phyloP scores from a whole-genome alignment of 2,888 invertebrate genomes.

The Drosophila niveifrons region DNA sequence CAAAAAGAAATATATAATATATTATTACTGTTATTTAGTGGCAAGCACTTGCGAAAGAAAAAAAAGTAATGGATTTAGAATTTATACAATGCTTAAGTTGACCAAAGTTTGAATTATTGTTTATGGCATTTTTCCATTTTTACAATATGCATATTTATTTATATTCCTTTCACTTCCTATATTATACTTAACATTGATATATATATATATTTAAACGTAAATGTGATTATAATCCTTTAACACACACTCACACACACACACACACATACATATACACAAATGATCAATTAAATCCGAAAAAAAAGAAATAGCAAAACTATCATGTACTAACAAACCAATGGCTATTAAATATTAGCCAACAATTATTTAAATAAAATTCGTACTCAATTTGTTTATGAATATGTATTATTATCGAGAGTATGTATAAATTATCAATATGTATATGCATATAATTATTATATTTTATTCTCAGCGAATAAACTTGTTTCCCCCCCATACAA shows the following conservation, averaged over 20 bases:
- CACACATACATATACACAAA: conserved; percentile 16
- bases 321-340: conserved; percentile 53
- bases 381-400: conserved; percentile 70
- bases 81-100: conserved; percentile 75
- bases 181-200: conserved; percentile 27
- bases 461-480: conserved; percentile 62
- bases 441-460: conserved; percentile 57
- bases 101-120: conserved; percentile 78
- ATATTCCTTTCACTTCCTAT: conserved; percentile 32
- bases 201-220: conserved; percentile 37
- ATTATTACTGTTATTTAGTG: conserved; percentile 72
- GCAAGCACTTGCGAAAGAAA: conserved; percentile 26
- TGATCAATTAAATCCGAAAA: conserved; percentile 57
- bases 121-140: conserved; percentile 66
- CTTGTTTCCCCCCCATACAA: conserved; percentile 45
- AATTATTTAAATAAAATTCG: conserved; percentile 58
- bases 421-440: conserved; percentile 61
- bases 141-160: conserved; percentile 47
- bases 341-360: conserved; percentile 14
- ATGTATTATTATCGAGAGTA: conserved; percentile 72
- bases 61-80: conserved; percentile 58
- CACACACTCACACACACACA: conserved; percentile 30
- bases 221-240: conserved; percentile 74
- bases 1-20: conserved; percentile 7
- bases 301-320: conserved; percentile 39